phyloP scores from a whole-genome alignment of 1,140 invertebrate genomes.

The Vollenhovia emeryi region DNA sequence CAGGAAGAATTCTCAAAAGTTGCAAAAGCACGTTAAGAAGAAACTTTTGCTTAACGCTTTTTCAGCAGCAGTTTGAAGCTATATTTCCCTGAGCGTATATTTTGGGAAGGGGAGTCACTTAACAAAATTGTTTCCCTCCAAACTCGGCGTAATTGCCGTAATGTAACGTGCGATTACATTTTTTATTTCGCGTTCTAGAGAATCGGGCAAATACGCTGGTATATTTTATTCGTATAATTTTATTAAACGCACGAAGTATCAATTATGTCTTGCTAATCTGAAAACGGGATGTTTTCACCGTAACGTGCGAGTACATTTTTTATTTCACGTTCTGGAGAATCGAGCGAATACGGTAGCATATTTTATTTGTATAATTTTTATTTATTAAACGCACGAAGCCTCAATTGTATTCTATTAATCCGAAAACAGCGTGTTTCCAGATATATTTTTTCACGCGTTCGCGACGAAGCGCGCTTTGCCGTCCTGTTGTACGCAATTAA shows the following conservation, averaged over 20 bases:
- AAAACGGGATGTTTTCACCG: too few species aligned
- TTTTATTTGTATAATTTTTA: neutral
- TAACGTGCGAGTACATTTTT: neutral
- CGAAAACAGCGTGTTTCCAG: neutral
- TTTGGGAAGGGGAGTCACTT: neutral
- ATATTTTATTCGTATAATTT: slow-evolving; percentile 1
- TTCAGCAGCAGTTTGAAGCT: neutral
- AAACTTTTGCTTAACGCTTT: neutral
- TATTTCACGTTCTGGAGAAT: too few species aligned
- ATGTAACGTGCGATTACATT: neutral
- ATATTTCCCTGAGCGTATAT: neutral
- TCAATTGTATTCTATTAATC: neutral
- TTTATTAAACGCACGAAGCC: neutral
- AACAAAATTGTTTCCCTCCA: neutral
- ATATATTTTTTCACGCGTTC: neutral
- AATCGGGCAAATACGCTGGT: neutral
- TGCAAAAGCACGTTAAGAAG: neutral
- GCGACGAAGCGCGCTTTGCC: neutral
- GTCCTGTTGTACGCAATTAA: neutral
- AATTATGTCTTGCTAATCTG: neutral
- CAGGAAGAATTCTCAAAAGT: neutral
- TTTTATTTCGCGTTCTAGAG: neutral
- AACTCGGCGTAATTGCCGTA: neutral
- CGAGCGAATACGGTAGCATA: too few species aligned
- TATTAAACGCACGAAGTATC: neutral